Evolutionary conservation across 2,888 invertebrate species (phyloP).

Genomic region (Bellardia bayeri): DNA sequence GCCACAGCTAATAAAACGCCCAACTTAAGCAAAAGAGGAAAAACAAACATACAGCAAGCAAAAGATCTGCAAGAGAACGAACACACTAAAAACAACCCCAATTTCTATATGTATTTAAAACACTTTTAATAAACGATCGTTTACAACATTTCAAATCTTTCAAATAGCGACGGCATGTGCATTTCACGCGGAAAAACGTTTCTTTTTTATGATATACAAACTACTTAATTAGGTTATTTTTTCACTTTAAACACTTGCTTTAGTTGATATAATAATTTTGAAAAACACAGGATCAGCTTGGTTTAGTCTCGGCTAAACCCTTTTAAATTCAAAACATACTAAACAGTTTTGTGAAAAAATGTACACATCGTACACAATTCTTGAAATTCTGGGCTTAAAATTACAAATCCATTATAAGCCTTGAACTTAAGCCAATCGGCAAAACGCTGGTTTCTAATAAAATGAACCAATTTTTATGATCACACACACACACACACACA

Average conservation of each 20-base stretch:
- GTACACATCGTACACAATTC: neutral
- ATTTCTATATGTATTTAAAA: neutral
- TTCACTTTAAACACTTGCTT: neutral
- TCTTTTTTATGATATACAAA: neutral
- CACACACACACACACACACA: neutral
- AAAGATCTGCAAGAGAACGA: constrained; percentile 13
- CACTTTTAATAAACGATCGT: neutral
- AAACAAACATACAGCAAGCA: neutral
- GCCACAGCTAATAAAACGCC: constrained; percentile 64
- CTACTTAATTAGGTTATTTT: neutral
- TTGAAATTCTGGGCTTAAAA: constrained; percentile 18
- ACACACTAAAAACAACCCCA: constrained; percentile 36
- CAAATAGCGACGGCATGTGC: constrained; percentile 55
- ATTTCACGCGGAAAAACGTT: neutral
- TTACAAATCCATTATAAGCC: neutral
- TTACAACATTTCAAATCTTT: neutral
- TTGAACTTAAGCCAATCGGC: neutral
- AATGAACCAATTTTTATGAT: constrained; percentile 60
- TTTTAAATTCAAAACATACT: constrained; percentile 46
- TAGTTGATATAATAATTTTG: constrained; percentile 49
- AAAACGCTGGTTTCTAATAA: constrained; percentile 36
- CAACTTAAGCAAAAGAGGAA: constrained; percentile 35
- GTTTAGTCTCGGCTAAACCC: constrained; percentile 32
- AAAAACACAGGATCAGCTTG: constrained; percentile 32
- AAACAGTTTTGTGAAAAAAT: neutral